Evolutionary conservation across 2,888 invertebrate genomes (phyloP).

Genomic region (Lepidocyrtoides sp.): DNA sequence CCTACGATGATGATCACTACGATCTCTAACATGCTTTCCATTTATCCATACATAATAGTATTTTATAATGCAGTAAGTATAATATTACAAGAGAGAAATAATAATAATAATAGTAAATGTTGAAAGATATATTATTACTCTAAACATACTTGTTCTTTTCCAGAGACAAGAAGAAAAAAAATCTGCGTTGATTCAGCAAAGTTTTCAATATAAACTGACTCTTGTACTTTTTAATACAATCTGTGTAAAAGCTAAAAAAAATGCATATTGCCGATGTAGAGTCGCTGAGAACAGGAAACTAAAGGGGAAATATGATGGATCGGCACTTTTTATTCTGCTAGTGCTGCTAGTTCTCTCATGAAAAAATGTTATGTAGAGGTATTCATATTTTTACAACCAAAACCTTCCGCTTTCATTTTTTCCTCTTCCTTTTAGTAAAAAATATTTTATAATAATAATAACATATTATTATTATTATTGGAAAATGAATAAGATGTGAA

Average conservation of each 20-base stretch:
- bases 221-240: slow-evolving; percentile 38
- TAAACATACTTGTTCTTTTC: neutral
- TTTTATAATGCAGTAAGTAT: neutral
- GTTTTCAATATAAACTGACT: slow-evolving; percentile 29
- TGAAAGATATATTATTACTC: neutral
- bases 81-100: neutral
- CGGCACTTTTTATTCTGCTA: slow-evolving; percentile 57
- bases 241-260: slow-evolving; percentile 22
- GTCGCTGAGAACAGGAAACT: slow-evolving; percentile 15
- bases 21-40: too few relatives aligned
- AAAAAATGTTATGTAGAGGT: slow-evolving; percentile 17
- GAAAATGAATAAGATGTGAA: slow-evolving; percentile 1
- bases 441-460: slow-evolving; percentile 19
- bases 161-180: neutral
- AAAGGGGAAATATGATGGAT: slow-evolving; percentile 63
- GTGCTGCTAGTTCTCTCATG: neutral
- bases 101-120: neutral
- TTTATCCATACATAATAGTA: too few relatives aligned
- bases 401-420: slow-evolving; percentile 19
- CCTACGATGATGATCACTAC: neutral
- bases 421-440: slow-evolving; percentile 16
- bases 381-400: slow-evolving; percentile 45
- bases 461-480: slow-evolving; percentile 14
- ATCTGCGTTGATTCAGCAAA: slow-evolving; percentile 65
- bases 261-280: neutral